Conservation (phyloP, 2,797 vertebrate species). For the Masticophis lateralis region DNA sequence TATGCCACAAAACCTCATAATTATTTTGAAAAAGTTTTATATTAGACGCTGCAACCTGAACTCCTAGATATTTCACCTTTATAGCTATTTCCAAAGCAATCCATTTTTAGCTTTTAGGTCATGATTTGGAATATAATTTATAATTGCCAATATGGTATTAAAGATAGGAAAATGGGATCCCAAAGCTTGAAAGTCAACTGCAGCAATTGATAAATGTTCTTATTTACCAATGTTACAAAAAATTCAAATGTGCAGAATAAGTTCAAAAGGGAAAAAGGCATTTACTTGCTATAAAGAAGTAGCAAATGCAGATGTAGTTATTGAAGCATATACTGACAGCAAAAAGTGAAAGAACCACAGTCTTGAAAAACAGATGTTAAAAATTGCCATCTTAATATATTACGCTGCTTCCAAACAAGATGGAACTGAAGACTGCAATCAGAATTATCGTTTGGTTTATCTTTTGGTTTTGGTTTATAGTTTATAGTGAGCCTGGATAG, state of each 20-base stretch:
- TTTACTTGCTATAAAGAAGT: not conserved
- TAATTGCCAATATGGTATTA: not conserved
- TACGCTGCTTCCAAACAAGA: conserved; percentile 22
- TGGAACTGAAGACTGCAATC: conserved; percentile 8
- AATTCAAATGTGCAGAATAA: not conserved
- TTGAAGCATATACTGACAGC: conserved; percentile 24
- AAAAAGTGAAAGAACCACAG: not conserved
- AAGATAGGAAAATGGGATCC: not conserved
- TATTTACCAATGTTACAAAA: conserved; percentile 23
- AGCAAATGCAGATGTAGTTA: not conserved
- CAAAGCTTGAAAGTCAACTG: not conserved
- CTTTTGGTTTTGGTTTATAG: no score
- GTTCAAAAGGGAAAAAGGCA: conserved; percentile 20
- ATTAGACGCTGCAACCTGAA: no score
- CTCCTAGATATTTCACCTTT: no score
- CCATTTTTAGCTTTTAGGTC: not conserved
- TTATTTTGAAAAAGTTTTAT: no score
- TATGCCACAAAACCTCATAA: no score
- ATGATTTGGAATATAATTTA: not conserved
- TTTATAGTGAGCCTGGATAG: no score
- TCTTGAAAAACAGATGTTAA: conserved; percentile 19
- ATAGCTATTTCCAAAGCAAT: no score
- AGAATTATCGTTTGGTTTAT: not conserved
- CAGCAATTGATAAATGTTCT: not conserved
- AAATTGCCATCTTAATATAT: not conserved